These are phyloP conservation scores for Percina caprodes DNA, from an alignment of 2,113 vertebrate genomes.

Conservation along the genomic window DNA sequence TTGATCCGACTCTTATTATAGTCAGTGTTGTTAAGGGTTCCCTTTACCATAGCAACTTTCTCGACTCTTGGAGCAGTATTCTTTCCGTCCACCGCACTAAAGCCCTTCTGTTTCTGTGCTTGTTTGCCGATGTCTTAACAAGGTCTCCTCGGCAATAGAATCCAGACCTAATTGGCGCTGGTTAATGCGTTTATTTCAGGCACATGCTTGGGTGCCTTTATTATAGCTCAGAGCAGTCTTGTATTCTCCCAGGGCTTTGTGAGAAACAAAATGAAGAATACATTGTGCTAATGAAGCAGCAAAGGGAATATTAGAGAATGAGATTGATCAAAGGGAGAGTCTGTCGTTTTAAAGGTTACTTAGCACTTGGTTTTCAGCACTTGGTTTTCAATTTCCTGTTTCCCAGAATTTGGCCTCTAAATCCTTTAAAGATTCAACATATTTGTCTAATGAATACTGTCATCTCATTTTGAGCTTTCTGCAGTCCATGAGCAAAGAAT, in stretches of 20 bases:
- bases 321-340: slow-evolving; percentile 54
- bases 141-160: slow-evolving; percentile 62
- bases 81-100: slow-evolving; percentile 16
- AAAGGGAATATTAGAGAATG: slow-evolving; percentile 58
- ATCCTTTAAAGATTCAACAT: slow-evolving; percentile 21
- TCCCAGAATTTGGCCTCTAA: slow-evolving; percentile 17
- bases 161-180: slow-evolving; percentile 67
- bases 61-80: slow-evolving; percentile 15
- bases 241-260: slow-evolving; percentile 56
- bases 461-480: slow-evolving; percentile 1
- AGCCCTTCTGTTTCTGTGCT: slow-evolving; percentile 32
- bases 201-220: slow-evolving; percentile 66
- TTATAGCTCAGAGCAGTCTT: slow-evolving; percentile 55
- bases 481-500: not conserved
- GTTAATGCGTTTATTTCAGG: slow-evolving; percentile 75
- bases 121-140: slow-evolving; percentile 44
- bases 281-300: slow-evolving; percentile 65
- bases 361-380: slow-evolving; percentile 37
- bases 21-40: not conserved
- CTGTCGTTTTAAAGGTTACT: slow-evolving; percentile 55
- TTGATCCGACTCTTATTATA: slow-evolving; percentile 4
- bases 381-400: slow-evolving; percentile 54
- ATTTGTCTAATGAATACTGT: slow-evolving; percentile 19
- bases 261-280: slow-evolving; percentile 61
- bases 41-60: slow-evolving; percentile 37